Evolutionary conservation across 2,113 vertebrate genomes (phyloP).

Genomic region (Mormoops blainvillei): DNA sequence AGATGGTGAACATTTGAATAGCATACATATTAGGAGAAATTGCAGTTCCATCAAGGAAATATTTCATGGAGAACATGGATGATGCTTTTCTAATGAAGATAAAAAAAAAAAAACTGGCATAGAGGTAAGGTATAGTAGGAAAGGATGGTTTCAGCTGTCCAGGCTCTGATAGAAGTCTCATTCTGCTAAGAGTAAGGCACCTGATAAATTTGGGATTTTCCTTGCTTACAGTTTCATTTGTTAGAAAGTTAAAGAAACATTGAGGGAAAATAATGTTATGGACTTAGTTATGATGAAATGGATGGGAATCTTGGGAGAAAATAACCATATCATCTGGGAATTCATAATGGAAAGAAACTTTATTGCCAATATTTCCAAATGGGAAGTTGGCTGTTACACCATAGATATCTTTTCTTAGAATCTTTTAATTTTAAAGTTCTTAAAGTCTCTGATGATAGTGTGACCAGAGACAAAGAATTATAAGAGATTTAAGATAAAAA

Average conservation of each 20-base stretch:
- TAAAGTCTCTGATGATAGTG: background rate
- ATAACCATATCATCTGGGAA: background rate
- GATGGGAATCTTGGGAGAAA: constrained; percentile 26
- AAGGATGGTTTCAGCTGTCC: constrained; percentile 32
- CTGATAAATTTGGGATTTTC: constrained; percentile 54
- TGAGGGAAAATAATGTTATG: constrained; percentile 50
- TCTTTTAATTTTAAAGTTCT: constrained; percentile 36
- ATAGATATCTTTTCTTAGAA: constrained; percentile 27
- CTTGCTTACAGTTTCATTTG: constrained; percentile 52
- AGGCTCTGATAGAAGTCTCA: constrained; percentile 34
- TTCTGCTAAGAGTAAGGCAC: constrained; percentile 33
- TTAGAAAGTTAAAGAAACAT: constrained; percentile 40
- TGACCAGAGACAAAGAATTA: background rate
- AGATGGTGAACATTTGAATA: background rate
- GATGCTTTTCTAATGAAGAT: constrained; percentile 47
- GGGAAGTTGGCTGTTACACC: background rate
- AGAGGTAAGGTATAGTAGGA: background rate
- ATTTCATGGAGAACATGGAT: background rate
- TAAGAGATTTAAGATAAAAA: constrained; percentile 10
- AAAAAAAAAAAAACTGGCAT: background rate
- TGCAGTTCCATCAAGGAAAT: constrained; percentile 2
- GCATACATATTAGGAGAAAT: constrained; percentile 25
- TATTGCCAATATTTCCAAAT: constrained; percentile 32
- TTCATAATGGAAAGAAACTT: constrained; percentile 32
- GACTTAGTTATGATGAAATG: constrained; percentile 53